These are phyloP conservation scores for Leptinotarsa undecemlineata DNA, from an alignment of 1,140 invertebrate genomes.

Conservation along the genomic window DNA sequence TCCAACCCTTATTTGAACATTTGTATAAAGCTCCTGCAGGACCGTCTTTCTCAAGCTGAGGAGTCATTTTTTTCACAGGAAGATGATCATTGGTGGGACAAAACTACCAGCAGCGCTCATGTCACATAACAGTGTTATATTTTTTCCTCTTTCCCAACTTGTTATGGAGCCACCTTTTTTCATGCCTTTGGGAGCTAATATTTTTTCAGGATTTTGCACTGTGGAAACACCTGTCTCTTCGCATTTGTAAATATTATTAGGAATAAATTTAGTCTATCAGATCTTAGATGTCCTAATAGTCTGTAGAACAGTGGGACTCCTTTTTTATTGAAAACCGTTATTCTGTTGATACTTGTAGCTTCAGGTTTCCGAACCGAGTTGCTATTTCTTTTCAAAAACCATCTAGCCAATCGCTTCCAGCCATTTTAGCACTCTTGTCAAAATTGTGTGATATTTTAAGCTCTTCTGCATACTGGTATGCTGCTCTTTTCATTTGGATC, in stretches of 20 bases:
- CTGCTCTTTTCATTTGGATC: not conserved
- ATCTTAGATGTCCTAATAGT: conserved; percentile 41
- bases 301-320: conserved; percentile 46
- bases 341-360: conserved; percentile 36
- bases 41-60: too few species aligned
- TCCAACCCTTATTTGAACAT: too few species aligned
- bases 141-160: too few species aligned
- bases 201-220: too few species aligned
- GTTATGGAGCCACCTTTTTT: too few species aligned
- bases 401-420: conserved; percentile 18
- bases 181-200: too few species aligned
- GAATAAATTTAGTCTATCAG: conserved; percentile 26
- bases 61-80: too few species aligned
- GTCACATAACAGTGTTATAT: too few species aligned
- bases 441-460: too few species aligned
- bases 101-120: too few species aligned
- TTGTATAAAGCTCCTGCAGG: too few species aligned
- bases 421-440: conserved; percentile 4
- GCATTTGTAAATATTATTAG: conserved; percentile 50
- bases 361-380: conserved; percentile 23
- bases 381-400: not conserved
- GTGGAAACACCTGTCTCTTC: conserved; percentile 52
- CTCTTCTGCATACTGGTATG: not conserved
- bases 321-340: conserved; percentile 39
- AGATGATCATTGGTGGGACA: too few species aligned